Conservation (phyloP, 2,113 vertebrate genomes). For the Philantomba maxwellii region DNA sequence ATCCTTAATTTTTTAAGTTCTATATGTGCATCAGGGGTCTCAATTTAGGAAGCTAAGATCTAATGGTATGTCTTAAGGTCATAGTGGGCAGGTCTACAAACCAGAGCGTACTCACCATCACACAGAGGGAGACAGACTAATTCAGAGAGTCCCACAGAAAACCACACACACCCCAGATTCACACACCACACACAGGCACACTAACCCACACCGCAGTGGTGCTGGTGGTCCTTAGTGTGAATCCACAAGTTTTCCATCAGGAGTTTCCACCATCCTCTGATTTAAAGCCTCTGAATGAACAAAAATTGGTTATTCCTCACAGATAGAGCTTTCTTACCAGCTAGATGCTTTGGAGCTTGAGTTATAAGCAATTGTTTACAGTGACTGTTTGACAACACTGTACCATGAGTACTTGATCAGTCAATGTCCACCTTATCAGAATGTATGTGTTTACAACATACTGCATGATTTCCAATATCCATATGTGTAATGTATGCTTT, state of each 20-base stretch:
- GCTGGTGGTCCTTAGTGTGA: background rate
- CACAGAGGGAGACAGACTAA: background rate
- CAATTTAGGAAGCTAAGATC: background rate
- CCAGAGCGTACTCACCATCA: background rate
- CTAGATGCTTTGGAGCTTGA: background rate
- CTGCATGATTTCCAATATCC: background rate
- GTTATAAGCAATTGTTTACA: background rate
- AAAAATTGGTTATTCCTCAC: background rate
- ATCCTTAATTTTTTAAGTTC: background rate
- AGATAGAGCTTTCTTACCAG: background rate
- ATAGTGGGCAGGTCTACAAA: background rate
- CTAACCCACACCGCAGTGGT: background rate
- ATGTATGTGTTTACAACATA: background rate
- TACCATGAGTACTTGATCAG: background rate
- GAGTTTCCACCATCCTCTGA: background rate
- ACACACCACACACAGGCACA: background rate
- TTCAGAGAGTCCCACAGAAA: background rate
- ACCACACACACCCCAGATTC: background rate
- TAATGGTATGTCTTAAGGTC: background rate
- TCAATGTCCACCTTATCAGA: background rate
- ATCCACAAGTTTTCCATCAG: background rate
- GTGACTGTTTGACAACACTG: background rate
- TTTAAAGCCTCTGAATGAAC: background rate
- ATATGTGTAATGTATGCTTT: background rate
- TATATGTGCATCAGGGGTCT: background rate